Conservation (phyloP, 2,888 invertebrate genomes). For the Drosophila longiperda region DNA sequence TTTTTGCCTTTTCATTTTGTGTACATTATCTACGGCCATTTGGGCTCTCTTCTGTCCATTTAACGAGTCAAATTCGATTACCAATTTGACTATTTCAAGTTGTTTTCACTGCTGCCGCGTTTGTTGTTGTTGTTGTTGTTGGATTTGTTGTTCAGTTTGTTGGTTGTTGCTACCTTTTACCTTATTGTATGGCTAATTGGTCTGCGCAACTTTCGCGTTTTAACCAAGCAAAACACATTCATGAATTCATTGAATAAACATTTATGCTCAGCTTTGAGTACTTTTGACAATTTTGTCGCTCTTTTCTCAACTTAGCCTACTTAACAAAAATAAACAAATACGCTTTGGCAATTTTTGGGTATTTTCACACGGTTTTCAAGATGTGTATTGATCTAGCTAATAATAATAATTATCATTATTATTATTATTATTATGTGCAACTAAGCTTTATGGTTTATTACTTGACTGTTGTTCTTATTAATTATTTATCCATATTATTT, state of each 20-base stretch:
- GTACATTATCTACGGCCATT: slow-evolving; percentile 17
- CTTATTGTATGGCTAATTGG: slow-evolving; percentile 56
- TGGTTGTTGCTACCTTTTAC: slow-evolving; percentile 35
- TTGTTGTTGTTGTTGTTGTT: slow-evolving; percentile 8
- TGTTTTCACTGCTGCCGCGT: slow-evolving; percentile 56
- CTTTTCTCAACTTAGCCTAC: background rate
- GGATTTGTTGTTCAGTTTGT: slow-evolving; percentile 10
- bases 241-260: slow-evolving; percentile 10
- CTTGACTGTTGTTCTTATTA: slow-evolving; percentile 27
- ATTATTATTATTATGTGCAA: background rate
- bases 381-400: background rate
- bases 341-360: background rate
- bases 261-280: background rate
- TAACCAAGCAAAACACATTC: slow-evolving; percentile 7
- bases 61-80: slow-evolving; percentile 58
- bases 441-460: background rate
- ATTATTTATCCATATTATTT: slow-evolving; percentile 36
- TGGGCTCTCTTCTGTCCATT: slow-evolving; percentile 9
- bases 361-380: background rate
- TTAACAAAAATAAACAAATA: background rate
- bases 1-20: slow-evolving; percentile 40
- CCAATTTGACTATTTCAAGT: slow-evolving; percentile 77
- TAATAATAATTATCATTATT: background rate
- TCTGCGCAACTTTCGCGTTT: slow-evolving; percentile 28
- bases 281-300: slow-evolving; percentile 1